Base-by-base conservation (phyloP, 2,888 invertebrate species). In the Dasysyrphus albostriatus region DNA sequence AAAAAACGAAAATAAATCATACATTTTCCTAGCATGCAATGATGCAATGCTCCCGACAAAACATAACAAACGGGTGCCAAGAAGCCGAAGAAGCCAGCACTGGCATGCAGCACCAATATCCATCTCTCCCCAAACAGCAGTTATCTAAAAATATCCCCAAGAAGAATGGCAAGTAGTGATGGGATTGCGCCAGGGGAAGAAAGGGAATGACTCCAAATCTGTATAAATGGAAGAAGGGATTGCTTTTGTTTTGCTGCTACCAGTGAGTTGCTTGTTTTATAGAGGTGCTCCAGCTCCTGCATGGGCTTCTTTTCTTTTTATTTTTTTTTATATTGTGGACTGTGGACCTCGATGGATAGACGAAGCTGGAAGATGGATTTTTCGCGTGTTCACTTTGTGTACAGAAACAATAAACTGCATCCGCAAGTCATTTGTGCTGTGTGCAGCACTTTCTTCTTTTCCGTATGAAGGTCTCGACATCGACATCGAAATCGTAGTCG, bases 101-200 rank as follows among this genome's bases (percentile, higher is more conserved):
- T 42, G 39, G 39, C 69, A 69, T 69, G 67, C 49, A 37, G 49
- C 67, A 65, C 54, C 63, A 63, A 74, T 72, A 79, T 83, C 72
- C 83, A 87, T 87, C 87, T 83, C 83, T 61, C 75, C 87, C 72
- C 87, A 75, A 87, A 79, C 87, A 83, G 82, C 87, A 83, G 82
- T 87, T 29, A 78, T 44, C 87, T 87, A 87, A 87, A 83, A 87
- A 87, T 87, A 87, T 85, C 81, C 29, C 75, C 80, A 37, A 59
- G 39, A 24, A 14, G 37, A 42, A 37, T 14, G 47, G 19, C 9
- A 47, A 7, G 44, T 12, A 49, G 51, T 5, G 29, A n/a, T 32
- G 51, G 16, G 14, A 73, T 24, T 5, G 56, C 32, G 24, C n/a
- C n/a, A n/a, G n/a, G 10, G n/a, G 54, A 4, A 7, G 58, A 42